Evolutionary conservation across 2,797 vertebrate genomes (phyloP).

Genomic region (Onychomys arenicola): DNA sequence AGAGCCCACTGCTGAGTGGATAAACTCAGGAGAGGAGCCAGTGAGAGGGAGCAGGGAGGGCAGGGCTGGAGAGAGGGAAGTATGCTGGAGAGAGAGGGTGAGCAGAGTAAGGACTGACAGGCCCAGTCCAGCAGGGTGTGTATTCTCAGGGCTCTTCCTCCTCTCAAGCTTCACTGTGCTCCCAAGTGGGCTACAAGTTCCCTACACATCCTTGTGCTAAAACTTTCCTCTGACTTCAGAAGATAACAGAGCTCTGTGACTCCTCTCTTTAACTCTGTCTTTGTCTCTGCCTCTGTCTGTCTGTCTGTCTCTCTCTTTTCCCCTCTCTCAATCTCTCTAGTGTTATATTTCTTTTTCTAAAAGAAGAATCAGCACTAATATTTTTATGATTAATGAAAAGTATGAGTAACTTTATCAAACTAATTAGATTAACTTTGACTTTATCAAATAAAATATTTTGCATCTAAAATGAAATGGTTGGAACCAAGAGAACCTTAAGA

Average conservation of each 20-base stretch:
- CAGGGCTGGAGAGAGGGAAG: too few species aligned
- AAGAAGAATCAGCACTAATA: neutral
- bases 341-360: neutral
- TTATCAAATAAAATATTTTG: neutral
- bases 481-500: neutral
- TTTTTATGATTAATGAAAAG: neutral
- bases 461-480: neutral
- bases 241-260: accelerated
- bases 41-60: neutral
- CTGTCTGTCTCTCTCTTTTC: neutral
- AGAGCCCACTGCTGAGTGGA: neutral
- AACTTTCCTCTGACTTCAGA: neutral
- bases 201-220: neutral
- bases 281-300: neutral
- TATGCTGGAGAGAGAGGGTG: neutral
- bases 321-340: neutral
- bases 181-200: neutral
- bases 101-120: neutral
- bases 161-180: neutral
- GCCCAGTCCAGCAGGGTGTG: neutral
- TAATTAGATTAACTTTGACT: neutral
- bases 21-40: neutral
- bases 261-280: neutral
- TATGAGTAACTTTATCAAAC: neutral
- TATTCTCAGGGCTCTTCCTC: neutral